phyloP scores from a whole-genome alignment of 2,113 vertebrate genomes.

The Callipepla californica region DNA sequence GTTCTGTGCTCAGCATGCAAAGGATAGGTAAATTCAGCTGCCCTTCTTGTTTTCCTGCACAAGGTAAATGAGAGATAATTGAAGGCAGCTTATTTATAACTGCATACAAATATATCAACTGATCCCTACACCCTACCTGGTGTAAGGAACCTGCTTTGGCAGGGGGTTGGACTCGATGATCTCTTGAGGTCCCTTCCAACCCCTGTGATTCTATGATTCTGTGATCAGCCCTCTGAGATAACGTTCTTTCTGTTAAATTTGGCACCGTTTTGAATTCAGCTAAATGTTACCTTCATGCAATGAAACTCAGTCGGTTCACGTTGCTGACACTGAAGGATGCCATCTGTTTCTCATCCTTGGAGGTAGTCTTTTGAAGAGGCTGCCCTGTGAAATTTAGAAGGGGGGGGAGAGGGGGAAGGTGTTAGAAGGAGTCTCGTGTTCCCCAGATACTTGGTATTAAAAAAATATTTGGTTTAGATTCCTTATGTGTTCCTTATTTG shows the following conservation, averaged over 20 bases:
- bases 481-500: background rate
- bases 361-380: background rate
- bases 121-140: no score
- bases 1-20: background rate
- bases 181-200: no score
- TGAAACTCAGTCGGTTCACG: fast-evolving
- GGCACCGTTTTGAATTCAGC: background rate
- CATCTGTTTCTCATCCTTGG: background rate
- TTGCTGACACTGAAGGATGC: background rate
- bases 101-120: fast-evolving
- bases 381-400: background rate
- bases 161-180: no score
- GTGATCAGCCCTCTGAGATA: no score
- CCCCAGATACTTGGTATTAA: background rate
- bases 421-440: background rate
- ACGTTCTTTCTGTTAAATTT: background rate
- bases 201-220: no score
- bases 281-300: background rate
- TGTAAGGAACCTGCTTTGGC: no score
- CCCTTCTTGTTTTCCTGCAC: background rate
- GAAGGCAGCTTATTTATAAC: background rate
- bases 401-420: background rate
- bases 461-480: background rate
- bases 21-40: no score
- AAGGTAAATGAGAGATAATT: fast-evolving